Evolutionary conservation across 2,888 invertebrate genomes (phyloP), one percentile per base, ranked within the genome.

Genomic region (Trichacis sp.): DNA sequence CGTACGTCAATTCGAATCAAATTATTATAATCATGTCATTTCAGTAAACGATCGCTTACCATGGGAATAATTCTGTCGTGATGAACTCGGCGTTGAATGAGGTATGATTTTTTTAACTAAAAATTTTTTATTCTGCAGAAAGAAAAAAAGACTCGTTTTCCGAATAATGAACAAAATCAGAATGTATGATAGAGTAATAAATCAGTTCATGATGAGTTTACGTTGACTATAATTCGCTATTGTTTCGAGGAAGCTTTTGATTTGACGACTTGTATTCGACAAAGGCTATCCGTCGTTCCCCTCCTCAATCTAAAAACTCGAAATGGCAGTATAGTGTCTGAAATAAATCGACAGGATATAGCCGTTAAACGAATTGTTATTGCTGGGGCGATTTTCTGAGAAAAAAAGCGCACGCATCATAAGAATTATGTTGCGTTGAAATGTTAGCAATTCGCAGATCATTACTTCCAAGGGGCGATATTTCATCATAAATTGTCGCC

Each of bases 271-370:
- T 52, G 61, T 64, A 49, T 51, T 53, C 50, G 52, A 57, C 43
- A 33, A 66, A 46, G 38, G 53, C 40, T 5, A 71, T 73, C 68
- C 69, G 67, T 72, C 69, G 69, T 67, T 60, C 58, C 65, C 53
- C 48, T 42, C 38, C 38, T 56, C 64, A 74, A 75, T 74, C 73
- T 70, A 59, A 54, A 51, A 71, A 75, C 75, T 73, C 66, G 71
- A 55, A 73, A 76, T 58, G 49, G 72, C 74, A 76, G 49, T 45
- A 48, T 42, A 20, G 33, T 38, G 54, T 29, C 54, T 30, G 36
- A 40, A 62, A 64, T 65, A 52, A 64, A 67, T 67, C 58, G 64
- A 62, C 61, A 67, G 61, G 69, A 65, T 65, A 58, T 57, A 60
- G 63, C 54, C 68, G 65, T 58, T 64, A 49, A 61, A 53, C 46